phyloP scores from a whole-genome alignment of 2,888 invertebrate species.

The Drosophila sordidapex region DNA sequence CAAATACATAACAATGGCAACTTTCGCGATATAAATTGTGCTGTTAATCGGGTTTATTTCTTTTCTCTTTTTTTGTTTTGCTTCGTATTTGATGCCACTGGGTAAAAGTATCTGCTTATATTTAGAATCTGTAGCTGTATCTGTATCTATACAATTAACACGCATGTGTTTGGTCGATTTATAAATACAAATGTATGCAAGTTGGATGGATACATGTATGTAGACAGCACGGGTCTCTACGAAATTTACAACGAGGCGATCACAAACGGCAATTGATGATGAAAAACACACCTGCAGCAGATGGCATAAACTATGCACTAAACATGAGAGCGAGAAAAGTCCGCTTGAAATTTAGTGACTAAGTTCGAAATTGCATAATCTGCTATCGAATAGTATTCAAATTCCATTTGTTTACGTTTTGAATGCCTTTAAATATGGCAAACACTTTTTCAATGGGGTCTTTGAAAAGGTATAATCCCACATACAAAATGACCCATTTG shows the following conservation, averaged over 20 bases:
- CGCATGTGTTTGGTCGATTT: slow-evolving; percentile 17
- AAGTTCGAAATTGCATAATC: slow-evolving; percentile 11
- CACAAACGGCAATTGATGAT: background rate
- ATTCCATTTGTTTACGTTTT: background rate
- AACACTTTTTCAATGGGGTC: background rate
- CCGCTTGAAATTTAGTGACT: slow-evolving; percentile 7
- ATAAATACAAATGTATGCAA: slow-evolving; percentile 36
- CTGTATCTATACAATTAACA: slow-evolving; percentile 6
- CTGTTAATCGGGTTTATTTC: slow-evolving; percentile 7
- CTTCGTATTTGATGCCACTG: slow-evolving; percentile 41
- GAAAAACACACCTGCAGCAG: slow-evolving; percentile 3
- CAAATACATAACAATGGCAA: slow-evolving; percentile 2
- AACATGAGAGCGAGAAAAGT: too few species aligned
- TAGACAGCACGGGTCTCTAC: slow-evolving; percentile 16
- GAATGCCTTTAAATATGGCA: background rate
- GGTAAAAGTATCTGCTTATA: slow-evolving; percentile 50
- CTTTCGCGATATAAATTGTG: slow-evolving; percentile 11
- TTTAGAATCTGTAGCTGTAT: slow-evolving; percentile 28
- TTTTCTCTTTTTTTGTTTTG: slow-evolving; percentile 27
- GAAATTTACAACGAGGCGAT: slow-evolving; percentile 1
- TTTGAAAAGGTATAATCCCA: background rate
- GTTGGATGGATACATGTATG: slow-evolving; percentile 11
- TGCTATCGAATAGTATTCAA: background rate
- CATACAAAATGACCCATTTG: slow-evolving; percentile 3
- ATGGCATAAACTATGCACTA: background rate